A percentile compares a stretch with the other conserved stretches of the same genome.
Conservation (phyloP, 64 coral and sea anemone genomes). For the Platygyra sinensis region DNA sequence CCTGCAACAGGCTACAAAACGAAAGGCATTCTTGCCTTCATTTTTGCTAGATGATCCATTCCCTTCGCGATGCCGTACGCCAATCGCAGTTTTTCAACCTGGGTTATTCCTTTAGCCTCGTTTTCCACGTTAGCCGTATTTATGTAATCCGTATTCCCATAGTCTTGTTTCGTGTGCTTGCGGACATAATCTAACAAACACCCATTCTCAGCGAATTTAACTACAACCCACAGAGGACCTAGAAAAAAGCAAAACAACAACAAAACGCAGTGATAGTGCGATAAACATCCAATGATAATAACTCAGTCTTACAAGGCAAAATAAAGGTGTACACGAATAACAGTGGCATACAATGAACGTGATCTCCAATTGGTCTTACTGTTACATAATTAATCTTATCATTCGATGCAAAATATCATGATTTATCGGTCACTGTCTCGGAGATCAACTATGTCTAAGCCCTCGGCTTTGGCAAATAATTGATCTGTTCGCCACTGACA, state of each 20-base stretch:
- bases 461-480: too few species aligned
- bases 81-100: constrained; percentile 32
- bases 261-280: neutral
- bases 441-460: too few species aligned
- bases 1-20: too few species aligned
- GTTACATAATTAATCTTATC: too few species aligned
- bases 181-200: constrained; percentile 60
- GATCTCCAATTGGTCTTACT: too few species aligned
- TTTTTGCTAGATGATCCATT: constrained; percentile 65
- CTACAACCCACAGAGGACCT: constrained; percentile 82
- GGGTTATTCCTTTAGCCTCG: neutral
- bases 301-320: too few species aligned
- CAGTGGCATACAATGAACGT: too few species aligned
- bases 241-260: neutral
- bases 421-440: too few species aligned
- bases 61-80: constrained; percentile 75
- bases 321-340: too few species aligned
- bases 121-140: neutral
- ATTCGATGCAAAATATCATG: too few species aligned
- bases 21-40: constrained; percentile 26
- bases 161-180: constrained; percentile 5
- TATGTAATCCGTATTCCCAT: constrained; percentile 9
- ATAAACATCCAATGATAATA: neutral
- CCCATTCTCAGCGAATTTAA: constrained; percentile 82
- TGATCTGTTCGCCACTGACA: too few species aligned